These are phyloP conservation scores for Trachythela sp. DNA, from an alignment of 64 coral and sea anemone species.

Conservation along the genomic window DNA sequence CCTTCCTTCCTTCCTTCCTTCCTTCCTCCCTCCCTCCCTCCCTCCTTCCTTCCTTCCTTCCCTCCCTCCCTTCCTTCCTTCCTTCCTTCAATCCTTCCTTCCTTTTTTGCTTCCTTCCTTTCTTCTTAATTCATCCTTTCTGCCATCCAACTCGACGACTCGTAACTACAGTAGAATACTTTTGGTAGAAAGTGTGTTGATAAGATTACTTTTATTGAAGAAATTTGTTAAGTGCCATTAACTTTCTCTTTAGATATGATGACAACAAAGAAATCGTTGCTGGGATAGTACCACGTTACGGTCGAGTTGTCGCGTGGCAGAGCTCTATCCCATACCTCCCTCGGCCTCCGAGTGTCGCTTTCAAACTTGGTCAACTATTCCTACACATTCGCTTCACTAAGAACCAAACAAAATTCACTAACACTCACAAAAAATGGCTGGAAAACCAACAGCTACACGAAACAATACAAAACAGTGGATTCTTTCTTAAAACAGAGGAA, in stretches of 20 bases:
- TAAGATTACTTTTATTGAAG: not conserved
- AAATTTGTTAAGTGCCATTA: not conserved
- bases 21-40: not conserved
- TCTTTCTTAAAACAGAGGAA: not conserved
- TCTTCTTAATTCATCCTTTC: too few relatives aligned
- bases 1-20: not conserved
- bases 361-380: conserved; percentile 61
- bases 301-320: conserved; percentile 65
- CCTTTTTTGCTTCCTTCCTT: too few relatives aligned
- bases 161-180: not conserved
- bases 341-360: conserved; percentile 82
- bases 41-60: too few relatives aligned
- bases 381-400: conserved; percentile 78
- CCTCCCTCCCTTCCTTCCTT: too few relatives aligned
- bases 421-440: conserved; percentile 48
- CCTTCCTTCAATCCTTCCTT: too few relatives aligned
- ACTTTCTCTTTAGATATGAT: conserved; percentile 54
- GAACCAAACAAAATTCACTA: conserved; percentile 62
- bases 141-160: not conserved
- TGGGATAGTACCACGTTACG: conserved; percentile 67
- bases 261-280: conserved; percentile 72
- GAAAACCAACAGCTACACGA: not conserved
- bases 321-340: conserved; percentile 71
- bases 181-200: not conserved
- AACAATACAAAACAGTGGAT: not conserved